Base-by-base conservation (phyloP, 2,888 invertebrate species). In the Hydroisotoma schaefferi region DNA sequence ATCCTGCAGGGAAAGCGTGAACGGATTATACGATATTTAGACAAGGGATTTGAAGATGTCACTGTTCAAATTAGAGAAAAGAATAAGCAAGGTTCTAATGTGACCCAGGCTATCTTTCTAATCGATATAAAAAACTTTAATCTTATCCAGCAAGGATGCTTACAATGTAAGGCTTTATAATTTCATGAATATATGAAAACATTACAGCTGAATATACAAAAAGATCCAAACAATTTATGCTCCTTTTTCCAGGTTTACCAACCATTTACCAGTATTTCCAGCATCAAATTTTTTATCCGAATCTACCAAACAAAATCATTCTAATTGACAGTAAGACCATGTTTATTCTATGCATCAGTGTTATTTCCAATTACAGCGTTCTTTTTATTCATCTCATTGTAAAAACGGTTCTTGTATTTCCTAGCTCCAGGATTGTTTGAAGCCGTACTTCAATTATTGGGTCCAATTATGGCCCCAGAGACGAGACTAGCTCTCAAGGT, bases 391-490 rank as follows among this genome's bases (percentile, higher is more conserved):
- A n/a, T n/a, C n/a, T n/a, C n/a, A n/a, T n/a, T n/a, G n/a, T n/a
- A n/a, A n/a, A n/a, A n/a, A n/a, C n/a, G n/a, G n/a, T n/a, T n/a
- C n/a, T n/a, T n/a, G n/a, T n/a, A n/a, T n/a, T n/a, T n/a, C n/a
- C n/a, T 29, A 63, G 63, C 63, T 25, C 63, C 63, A 23, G 20
- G 22, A 1, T 29, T 55, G 25, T 63, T 63, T 51, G 57, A 60
- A 29, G 57, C 60, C 3, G 60, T 63, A 8, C 55, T 63, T 20
- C 44, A 60, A 2, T 3, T 63, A 8, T 55, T 63, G 2, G 28
- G 57, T 15, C 63, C 63, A n/a, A 63, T 63, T n/a, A 63, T 63
- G 60, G 63, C 63, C 23, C 57, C 59, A 8, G 63, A 63, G 51
- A 63, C 63, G 1, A 52, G 63, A 26, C 57, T 63, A 0, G 63